Base-by-base conservation (phyloP, 2,888 invertebrate genomes). In the Ophonus ardosiacus region DNA sequence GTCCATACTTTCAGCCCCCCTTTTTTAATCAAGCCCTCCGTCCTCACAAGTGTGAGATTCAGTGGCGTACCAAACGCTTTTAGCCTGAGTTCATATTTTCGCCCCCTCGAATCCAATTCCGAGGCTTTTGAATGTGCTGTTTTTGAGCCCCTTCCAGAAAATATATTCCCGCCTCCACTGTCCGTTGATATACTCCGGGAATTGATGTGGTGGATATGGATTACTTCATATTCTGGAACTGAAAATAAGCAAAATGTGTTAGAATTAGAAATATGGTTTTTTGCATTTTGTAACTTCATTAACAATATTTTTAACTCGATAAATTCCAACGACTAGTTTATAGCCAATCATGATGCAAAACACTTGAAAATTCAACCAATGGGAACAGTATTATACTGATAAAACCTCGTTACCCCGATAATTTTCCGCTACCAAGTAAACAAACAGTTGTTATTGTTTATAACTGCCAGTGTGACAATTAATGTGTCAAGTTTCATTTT, bases 161-260 rank as follows among this genome's bases (percentile, higher is more conserved):
- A 51, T 10, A 3, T 5, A 51, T 51, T 51, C 13, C 43, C 43
- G 38, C 40, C 38, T n/a, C 43, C 51, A 57, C 13, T 40, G n/a
- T 56, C 43, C 13, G 43, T 51, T 51, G 43, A 51, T 86, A 90
- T 89, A 88, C 88, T 86, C 18, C 87, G 92, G 90, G 90, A 92
- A 91, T 89, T 90, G 87, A 94, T 94, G 91, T 96, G 96, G 85
- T 94, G 93, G 87, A 97, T 93, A 87, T 95, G 94, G 82, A 97
- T 94, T 88, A 97, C 93, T 92, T 97, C 96, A 92, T 98, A 98
- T 88, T 95, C 93, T 86, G 98, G 98, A 89, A 98, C 95, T 94
- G 89, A 82, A 91, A 85, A 86, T 87, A 86, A 51, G 10, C 5
- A 31, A 31, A 5, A 51, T 2, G 6, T 13, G 43, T 51, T 51